These are phyloP conservation scores for Hemaris fuciformis DNA, from an alignment of 2,888 invertebrate species.

Conservation along the genomic window DNA sequence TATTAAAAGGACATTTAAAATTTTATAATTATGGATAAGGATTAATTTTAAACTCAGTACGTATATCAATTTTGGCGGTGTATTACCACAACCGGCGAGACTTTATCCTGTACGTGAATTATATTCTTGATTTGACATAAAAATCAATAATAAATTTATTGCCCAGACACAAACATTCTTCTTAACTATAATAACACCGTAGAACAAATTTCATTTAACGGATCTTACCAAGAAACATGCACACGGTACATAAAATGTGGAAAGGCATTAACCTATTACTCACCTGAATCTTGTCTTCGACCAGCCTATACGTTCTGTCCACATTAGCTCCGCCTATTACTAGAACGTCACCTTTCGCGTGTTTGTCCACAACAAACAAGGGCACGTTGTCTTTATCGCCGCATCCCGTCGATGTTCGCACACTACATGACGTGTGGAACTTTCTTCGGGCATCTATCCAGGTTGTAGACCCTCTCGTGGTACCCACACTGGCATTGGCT, in stretches of 20 bases:
- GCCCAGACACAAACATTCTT: too few relatives aligned
- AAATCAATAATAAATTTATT: background rate
- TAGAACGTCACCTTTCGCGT: slow-evolving; percentile 68
- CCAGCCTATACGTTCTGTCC: slow-evolving; percentile 85
- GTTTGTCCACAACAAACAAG: slow-evolving; percentile 27
- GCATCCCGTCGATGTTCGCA: slow-evolving; percentile 14
- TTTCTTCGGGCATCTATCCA: slow-evolving; percentile 40
- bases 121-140: too few relatives aligned
- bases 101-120: too few relatives aligned
- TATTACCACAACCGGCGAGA: too few relatives aligned
- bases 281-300: slow-evolving; percentile 85
- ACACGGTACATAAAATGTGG: background rate
- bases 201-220: background rate
- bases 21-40: too few relatives aligned
- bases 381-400: slow-evolving; percentile 31
- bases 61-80: too few relatives aligned
- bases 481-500: slow-evolving; percentile 53
- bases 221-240: background rate
- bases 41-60: too few relatives aligned
- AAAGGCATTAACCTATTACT: slow-evolving; percentile 50
- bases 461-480: slow-evolving; percentile 34
- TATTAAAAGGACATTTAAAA: too few relatives aligned
- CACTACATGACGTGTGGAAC: slow-evolving; percentile 54
- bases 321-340: slow-evolving; percentile 91
- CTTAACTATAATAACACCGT: background rate